phyloP scores from a whole-genome alignment of 2,888 invertebrate species.

The Melinopterus prodromus region DNA sequence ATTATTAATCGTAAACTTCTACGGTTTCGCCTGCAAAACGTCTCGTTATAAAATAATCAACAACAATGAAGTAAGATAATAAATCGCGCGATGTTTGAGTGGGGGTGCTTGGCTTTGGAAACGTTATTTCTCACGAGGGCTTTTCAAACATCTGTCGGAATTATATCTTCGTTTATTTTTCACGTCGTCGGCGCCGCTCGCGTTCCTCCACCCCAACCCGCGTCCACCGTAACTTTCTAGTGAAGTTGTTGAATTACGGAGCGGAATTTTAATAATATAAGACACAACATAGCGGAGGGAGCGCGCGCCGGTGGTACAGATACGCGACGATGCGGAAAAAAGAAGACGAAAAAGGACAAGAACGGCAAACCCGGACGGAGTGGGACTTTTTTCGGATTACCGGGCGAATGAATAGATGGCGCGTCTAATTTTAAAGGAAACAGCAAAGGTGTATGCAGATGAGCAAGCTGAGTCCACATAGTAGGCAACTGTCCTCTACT shows the following conservation, averaged over 20 bases:
- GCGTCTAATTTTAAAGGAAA: slow-evolving; percentile 27
- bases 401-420: slow-evolving; percentile 24
- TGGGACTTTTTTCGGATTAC: slow-evolving; percentile 24
- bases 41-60: slow-evolving; percentile 28
- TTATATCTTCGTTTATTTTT: slow-evolving; percentile 44
- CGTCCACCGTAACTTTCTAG: slow-evolving; percentile 19
- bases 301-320: slow-evolving; percentile 10
- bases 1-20: not conserved
- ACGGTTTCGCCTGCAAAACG: not conserved
- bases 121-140: slow-evolving; percentile 45
- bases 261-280: slow-evolving; percentile 27
- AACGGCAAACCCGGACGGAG: slow-evolving; percentile 14
- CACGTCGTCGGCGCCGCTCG: slow-evolving; percentile 37
- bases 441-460: slow-evolving; percentile 9
- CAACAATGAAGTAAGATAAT: slow-evolving; percentile 28
- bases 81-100: slow-evolving; percentile 31
- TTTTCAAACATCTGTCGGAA: slow-evolving; percentile 44
- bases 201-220: slow-evolving; percentile 28
- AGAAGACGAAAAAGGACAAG: slow-evolving; percentile 11
- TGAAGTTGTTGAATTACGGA: slow-evolving; percentile 24
- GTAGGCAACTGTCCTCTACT: not conserved
- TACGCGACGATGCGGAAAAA: not conserved
- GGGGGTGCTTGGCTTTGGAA: slow-evolving; percentile 30
- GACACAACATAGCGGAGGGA: slow-evolving; percentile 12
- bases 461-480: not conserved